Evolutionary conservation across 2,113 vertebrate genomes (phyloP), one percentile per base, ranked within the genome.

Genomic region (Ammodytes dubius): DNA sequence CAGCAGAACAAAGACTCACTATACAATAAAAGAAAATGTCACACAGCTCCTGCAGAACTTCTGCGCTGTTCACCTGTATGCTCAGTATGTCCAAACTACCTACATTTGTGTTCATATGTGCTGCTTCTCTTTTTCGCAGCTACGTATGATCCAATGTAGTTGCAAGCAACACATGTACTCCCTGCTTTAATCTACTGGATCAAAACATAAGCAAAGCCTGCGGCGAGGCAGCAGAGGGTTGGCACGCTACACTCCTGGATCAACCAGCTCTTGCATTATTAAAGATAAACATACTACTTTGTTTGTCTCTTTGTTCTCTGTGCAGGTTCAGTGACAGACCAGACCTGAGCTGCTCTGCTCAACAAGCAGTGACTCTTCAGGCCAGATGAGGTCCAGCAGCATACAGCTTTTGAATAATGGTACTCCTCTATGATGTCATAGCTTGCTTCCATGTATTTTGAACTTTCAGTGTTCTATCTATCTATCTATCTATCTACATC

Each of bases 401-500:
- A n/a, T 1, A 27, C 27, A 56, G 42, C 13, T 5, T 15, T 45
- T 3, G 15, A 14, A 15, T 19, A 17, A 35, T 12, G 4, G 17
- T 13, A 11, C 14, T 49, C 5, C 35, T 7, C 3, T 19, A 4
- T 66, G 43, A 3, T 67, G 27, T 42, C 15, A 17, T 50, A 17
- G 2, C 13, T 27, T 1, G 0, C 35, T 52, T n/a, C 13, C 46
- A 54, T 15, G 5, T 64, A 53, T 46, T 37, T 70, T 4, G 0
- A 78, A 39, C 27, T 64, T 56, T 39, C 1, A 70, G 5, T 64
- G 12, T 49, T 42, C 7, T 27, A 35, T 42, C 57, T 35, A 59
- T 59, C 57, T 35, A 59, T 59, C 35, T 52, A 49, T 66, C 45
- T 46, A 49, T 66, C 64, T 46, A 49, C n/a, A n/a, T n/a, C n/a